These are phyloP conservation scores for Corydoras sp. DNA, from an alignment of 2,113 vertebrate genomes.

Conservation along the genomic window DNA sequence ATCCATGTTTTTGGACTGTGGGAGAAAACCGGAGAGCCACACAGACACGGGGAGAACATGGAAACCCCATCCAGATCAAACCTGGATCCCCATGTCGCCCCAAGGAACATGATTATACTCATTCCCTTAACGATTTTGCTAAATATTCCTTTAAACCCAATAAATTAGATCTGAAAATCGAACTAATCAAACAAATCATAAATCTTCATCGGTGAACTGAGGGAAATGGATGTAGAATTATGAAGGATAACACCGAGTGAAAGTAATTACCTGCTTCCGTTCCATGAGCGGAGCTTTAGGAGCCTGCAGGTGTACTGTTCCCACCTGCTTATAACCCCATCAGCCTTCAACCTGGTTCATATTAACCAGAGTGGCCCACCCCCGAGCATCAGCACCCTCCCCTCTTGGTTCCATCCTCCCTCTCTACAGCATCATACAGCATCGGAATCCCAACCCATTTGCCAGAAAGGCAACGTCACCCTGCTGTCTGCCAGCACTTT, in stretches of 20 bases:
- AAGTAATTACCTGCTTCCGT: conserved; percentile 36
- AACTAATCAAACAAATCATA: too few relatives aligned
- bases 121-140: background rate
- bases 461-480: conserved; percentile 20
- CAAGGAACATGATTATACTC: background rate
- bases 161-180: background rate
- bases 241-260: conserved; percentile 19
- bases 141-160: background rate
- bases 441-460: conserved; percentile 32
- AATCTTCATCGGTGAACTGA: too few relatives aligned
- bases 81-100: too few relatives aligned
- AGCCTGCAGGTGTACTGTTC: conserved; percentile 28
- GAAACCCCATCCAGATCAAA: too few relatives aligned
- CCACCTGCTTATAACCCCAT: conserved; percentile 27
- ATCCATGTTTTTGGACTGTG: too few relatives aligned
- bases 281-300: conserved; percentile 9
- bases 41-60: too few relatives aligned
- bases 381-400: conserved; percentile 9
- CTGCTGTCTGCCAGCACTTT: conserved; percentile 30
- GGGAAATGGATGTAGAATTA: too few relatives aligned
- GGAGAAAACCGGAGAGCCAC: too few relatives aligned
- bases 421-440: background rate
- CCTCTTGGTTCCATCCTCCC: background rate
- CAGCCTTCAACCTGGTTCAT: conserved; percentile 40
- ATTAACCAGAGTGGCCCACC: conserved; percentile 45